These are phyloP conservation scores for Drosophila quinaria DNA, from an alignment of 2,888 invertebrate species.

Conservation along the genomic window DNA sequence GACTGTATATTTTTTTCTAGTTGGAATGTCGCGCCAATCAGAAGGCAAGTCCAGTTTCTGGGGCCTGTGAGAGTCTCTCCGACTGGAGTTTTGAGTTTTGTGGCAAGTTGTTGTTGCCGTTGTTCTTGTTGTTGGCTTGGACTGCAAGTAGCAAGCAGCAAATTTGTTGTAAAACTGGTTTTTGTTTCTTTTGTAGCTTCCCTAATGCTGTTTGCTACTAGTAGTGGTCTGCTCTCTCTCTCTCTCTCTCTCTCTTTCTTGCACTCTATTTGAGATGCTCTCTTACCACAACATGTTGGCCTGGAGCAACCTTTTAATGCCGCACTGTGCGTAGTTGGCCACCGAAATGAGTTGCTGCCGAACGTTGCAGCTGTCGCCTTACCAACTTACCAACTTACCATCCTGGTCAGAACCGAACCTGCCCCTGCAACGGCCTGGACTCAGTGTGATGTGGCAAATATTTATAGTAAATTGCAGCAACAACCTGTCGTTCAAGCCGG, in stretches of 20 bases:
- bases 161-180: slow-evolving; percentile 79
- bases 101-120: slow-evolving; percentile 40
- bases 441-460: slow-evolving; percentile 49
- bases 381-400: slow-evolving; percentile 23
- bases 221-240: slow-evolving; percentile 26
- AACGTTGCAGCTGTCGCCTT: slow-evolving; percentile 55
- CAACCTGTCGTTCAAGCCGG: slow-evolving; percentile 63
- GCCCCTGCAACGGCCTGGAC: slow-evolving; percentile 17
- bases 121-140: slow-evolving; percentile 4
- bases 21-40: slow-evolving; percentile 70
- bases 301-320: slow-evolving; percentile 46
- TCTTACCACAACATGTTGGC: slow-evolving; percentile 52
- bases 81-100: slow-evolving; percentile 34
- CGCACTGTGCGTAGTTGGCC: slow-evolving; percentile 42
- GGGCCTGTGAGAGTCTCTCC: slow-evolving; percentile 44
- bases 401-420: slow-evolving; percentile 46
- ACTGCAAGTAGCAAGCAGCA: slow-evolving; percentile 63
- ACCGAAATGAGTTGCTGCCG: slow-evolving; percentile 51
- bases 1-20: slow-evolving; percentile 47
- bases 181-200: slow-evolving; percentile 59
- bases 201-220: slow-evolving; percentile 60
- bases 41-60: slow-evolving; percentile 71
- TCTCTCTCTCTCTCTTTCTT: slow-evolving; percentile 12
- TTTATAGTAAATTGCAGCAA: slow-evolving; percentile 55
- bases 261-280: slow-evolving; percentile 16